These are phyloP conservation scores for Capromys pilorides DNA, from an alignment of 2,797 vertebrate species.

Conservation along the genomic window DNA sequence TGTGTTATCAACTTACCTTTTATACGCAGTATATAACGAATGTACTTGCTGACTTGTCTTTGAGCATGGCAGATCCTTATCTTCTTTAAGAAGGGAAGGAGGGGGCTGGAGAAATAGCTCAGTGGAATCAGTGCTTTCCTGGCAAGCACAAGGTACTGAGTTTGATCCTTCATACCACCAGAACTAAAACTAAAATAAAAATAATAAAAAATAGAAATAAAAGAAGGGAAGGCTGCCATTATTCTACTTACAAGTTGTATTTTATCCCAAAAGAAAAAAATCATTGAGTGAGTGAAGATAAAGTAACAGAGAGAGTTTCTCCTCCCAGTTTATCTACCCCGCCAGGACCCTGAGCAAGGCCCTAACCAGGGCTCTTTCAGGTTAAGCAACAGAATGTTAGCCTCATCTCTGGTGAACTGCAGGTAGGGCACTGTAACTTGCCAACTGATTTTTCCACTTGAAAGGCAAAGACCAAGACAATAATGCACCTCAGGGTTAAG, in stretches of 20 bases:
- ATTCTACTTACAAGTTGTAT: neutral
- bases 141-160: too few species aligned
- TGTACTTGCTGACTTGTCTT: neutral
- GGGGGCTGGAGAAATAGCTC: too few species aligned
- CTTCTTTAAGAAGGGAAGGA: neutral
- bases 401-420: neutral
- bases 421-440: neutral
- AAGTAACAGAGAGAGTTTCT: neutral
- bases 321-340: neutral
- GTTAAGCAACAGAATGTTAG: neutral
- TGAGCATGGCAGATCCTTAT: neutral
- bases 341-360: neutral
- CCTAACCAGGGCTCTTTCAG: neutral
- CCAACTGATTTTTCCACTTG: slow-evolving; percentile 31
- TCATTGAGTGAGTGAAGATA: neutral
- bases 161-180: too few species aligned
- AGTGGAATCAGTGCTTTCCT: too few species aligned
- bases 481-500: slow-evolving; percentile 36
- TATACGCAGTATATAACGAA: neutral
- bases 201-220: too few species aligned
- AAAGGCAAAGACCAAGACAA: slow-evolving; percentile 43
- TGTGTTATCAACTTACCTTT: slow-evolving; percentile 20
- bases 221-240: neutral
- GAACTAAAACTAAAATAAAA: too few species aligned
- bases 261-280: neutral